These are phyloP conservation scores for Cassiopea xamachana DNA, from an alignment of 30 jellyfish, hydroid and myxozoan genomes.

Conservation along the genomic window DNA sequence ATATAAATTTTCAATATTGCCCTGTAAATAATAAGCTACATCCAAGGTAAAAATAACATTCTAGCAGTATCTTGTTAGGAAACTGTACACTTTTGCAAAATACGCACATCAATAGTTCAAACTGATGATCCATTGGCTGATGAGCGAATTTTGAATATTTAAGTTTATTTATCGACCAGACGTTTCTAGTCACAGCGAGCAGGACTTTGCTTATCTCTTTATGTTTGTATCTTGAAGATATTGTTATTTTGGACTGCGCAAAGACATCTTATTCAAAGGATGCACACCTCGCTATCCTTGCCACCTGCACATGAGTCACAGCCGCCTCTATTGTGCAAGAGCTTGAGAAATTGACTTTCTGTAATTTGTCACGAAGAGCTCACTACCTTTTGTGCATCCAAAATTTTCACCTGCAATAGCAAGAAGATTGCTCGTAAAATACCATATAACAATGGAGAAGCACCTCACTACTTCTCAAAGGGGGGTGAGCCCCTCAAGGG, in stretches of 20 bases:
- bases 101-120: neutral
- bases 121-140: neutral
- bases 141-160: neutral
- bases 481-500: too few relatives aligned
- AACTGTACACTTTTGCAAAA: constrained; percentile 3
- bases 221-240: neutral
- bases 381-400: constrained; percentile 50
- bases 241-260: neutral
- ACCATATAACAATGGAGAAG: too few relatives aligned
- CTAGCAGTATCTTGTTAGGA: constrained; percentile 11
- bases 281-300: neutral
- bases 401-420: constrained; percentile 43
- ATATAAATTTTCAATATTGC: neutral
- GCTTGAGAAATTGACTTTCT: neutral
- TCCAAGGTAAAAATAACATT: constrained; percentile 1
- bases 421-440: neutral
- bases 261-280: neutral
- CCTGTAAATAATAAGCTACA: constrained; percentile 5
- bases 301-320: neutral
- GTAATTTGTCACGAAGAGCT: constrained; percentile 41
- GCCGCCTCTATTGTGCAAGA: neutral
- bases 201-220: neutral
- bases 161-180: constrained; percentile 49
- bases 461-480: too few relatives aligned
- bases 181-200: constrained; percentile 8